These are phyloP conservation scores for Arizona elegans DNA, from an alignment of 2,113 vertebrate species.

Conservation along the genomic window DNA sequence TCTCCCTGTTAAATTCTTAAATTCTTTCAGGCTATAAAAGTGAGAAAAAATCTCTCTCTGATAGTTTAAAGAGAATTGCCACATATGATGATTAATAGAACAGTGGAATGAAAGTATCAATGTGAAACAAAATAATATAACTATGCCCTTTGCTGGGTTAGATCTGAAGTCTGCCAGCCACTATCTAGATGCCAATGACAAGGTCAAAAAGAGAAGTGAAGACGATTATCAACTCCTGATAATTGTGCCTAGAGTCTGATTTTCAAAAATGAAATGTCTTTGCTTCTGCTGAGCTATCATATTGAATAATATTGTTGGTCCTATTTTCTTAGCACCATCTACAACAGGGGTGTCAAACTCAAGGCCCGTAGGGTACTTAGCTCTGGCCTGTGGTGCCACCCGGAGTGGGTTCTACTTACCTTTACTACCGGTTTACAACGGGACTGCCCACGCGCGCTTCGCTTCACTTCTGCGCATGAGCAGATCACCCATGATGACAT, in stretches of 20 bases:
- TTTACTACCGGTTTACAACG: too few relatives aligned
- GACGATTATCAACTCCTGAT: background rate
- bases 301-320: background rate
- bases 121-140: background rate
- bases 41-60: background rate
- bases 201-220: background rate
- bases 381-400: too few relatives aligned
- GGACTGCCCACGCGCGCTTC: too few relatives aligned
- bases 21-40: background rate
- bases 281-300: background rate
- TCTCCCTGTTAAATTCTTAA: background rate
- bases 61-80: background rate
- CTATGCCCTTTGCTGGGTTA: background rate
- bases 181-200: background rate
- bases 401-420: too few relatives aligned
- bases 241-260: background rate
- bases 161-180: background rate
- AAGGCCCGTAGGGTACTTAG: too few relatives aligned
- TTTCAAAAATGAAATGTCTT: background rate
- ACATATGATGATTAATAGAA: background rate
- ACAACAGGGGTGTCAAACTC: too few relatives aligned
- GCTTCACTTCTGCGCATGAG: too few relatives aligned
- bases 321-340: background rate
- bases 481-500: too few relatives aligned
- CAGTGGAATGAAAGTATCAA: background rate